Evolutionary conservation across 2,888 invertebrate genomes (phyloP), one percentile per base, ranked within the genome.

Genomic region (Tachina fera): DNA sequence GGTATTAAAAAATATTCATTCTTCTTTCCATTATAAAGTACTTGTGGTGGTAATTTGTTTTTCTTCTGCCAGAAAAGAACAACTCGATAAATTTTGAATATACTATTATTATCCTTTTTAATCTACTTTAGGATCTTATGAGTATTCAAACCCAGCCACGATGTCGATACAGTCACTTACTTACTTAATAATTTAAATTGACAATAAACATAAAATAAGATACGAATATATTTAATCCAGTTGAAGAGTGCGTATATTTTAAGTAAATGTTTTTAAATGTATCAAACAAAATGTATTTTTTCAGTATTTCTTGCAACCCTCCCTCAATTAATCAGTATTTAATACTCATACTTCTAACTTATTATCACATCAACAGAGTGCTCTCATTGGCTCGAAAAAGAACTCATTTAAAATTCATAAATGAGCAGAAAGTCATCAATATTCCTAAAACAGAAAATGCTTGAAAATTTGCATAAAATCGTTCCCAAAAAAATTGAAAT

Each of bases 351-450:
- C 43, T 19, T 8, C 41, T 11, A 39, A 1, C 1, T 49, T 45
- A 60, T 19, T 19, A 49, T 10, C 49, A 39, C 56, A 41, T 22
- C 31, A 6, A 31, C 6, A 31, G 31, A 31, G 31, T 31, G 31
- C 6, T 31, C 22, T 22, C 22, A 3, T 31, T 31, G 31, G 31
- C 4, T 4, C 31, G 0, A 31, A 31, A 31, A 31, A 31, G 60
- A 60, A 60, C 10, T 84, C 63, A 87, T 88, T 86, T 83, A 85
- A 84, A 82, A 88, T 88, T 83, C 84, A 88, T 86, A 86, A 83
- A 84, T 70, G 9, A 75, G 43, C 72, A 60, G 67, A 83, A 83
- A 83, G 60, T 83, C 86, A 88, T 87, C 84, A 88, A 86, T 88
- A 87, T 87, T 86, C 53, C 78, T 31, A 53, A 47, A 47, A 14